A percentile compares a stretch with the other conserved stretches of the same genome.
Conservation (phyloP, 92 coral and sea anemone genomes). For the Muricea muricata region DNA sequence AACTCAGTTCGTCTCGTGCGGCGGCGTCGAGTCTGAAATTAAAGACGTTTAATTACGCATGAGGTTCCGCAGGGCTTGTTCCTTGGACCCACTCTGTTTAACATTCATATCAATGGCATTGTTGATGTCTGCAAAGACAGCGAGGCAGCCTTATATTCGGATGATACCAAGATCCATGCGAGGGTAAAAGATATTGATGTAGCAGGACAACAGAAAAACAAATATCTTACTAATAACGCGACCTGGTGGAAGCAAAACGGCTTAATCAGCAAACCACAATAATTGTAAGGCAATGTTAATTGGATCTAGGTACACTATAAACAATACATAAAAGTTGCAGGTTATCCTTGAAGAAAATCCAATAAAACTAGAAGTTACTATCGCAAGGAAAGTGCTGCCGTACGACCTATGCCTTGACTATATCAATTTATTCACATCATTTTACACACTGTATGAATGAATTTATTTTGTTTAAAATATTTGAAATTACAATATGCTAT, state of each 20-base stretch:
- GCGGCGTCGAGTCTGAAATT: slow-evolving; percentile 36
- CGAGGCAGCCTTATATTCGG: slow-evolving; percentile 55
- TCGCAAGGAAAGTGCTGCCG: no score
- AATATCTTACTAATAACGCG: neutral
- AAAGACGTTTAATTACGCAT: slow-evolving; percentile 50
- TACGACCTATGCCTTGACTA: no score
- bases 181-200: neutral
- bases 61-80: slow-evolving; percentile 64
- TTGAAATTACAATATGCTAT: no score
- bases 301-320: slow-evolving; percentile 42
- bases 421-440: no score
- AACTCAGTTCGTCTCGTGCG: slow-evolving; percentile 39
- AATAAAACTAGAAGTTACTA: no score
- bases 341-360: slow-evolving; percentile 42
- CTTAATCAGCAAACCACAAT: slow-evolving; percentile 54
- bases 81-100: slow-evolving; percentile 65
- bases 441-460: no score
- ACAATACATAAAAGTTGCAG: neutral
- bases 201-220: neutral
- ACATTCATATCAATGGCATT: slow-evolving; percentile 61
- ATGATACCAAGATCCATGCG: slow-evolving; percentile 51
- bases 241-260: slow-evolving; percentile 8
- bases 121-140: slow-evolving; percentile 39
- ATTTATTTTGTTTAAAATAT: no score
- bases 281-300: slow-evolving; percentile 52